Conservation (phyloP, 2,113 vertebrate genomes). For the Lepisosteus oculatus region DNA sequence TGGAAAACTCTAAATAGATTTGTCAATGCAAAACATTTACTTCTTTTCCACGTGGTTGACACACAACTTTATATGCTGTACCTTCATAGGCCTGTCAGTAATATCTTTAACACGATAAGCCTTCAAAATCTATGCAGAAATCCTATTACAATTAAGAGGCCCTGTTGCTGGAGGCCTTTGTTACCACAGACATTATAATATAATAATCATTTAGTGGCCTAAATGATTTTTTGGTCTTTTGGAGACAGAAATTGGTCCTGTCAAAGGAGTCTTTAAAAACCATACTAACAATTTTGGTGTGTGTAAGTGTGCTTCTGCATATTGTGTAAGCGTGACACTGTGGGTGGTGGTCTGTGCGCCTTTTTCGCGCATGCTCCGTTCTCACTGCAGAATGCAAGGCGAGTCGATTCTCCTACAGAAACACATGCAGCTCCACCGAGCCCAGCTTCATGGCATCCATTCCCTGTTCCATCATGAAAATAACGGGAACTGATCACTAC, state of each 20-base stretch:
- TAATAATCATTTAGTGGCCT: too few species aligned
- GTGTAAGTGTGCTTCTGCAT: not conserved
- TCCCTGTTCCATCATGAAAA: slow-evolving; percentile 19
- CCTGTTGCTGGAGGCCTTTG: too few species aligned
- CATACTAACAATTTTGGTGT: not conserved
- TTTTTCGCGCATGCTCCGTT: slow-evolving; percentile 32
- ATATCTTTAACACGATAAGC: too few species aligned
- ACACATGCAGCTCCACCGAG: slow-evolving; percentile 31
- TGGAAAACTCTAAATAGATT: too few species aligned
- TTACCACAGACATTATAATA: too few species aligned
- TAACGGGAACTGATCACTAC: not conserved
- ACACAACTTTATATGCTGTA: not conserved
- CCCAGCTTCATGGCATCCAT: slow-evolving; percentile 7
- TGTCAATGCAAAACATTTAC: too few species aligned
- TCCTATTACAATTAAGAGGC: too few species aligned
- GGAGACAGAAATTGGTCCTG: too few species aligned
- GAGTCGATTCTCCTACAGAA: slow-evolving; percentile 42
- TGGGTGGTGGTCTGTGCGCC: slow-evolving; percentile 29
- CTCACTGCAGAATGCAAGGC: slow-evolving; percentile 18
- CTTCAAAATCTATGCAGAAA: too few species aligned
- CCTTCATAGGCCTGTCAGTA: too few species aligned
- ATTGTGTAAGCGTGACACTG: not conserved
- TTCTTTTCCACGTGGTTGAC: not conserved
- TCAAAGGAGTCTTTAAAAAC: too few species aligned
- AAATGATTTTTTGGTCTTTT: too few species aligned